These are phyloP conservation scores for Hydrochoerus hydrochaeris DNA, from an alignment of 2,113 vertebrate genomes.

Conservation along the genomic window DNA sequence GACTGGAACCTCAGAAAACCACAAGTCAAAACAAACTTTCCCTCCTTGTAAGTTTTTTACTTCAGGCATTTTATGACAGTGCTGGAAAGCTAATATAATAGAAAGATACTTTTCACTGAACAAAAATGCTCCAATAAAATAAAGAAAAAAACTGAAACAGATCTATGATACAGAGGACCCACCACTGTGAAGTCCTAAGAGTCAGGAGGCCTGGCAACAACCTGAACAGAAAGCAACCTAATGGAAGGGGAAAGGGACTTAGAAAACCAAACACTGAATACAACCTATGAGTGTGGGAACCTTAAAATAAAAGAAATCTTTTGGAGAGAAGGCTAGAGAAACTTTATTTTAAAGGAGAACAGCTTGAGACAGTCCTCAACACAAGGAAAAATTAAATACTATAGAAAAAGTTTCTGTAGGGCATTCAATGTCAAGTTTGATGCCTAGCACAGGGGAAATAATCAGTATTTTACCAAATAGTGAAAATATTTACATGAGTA, in stretches of 20 bases:
- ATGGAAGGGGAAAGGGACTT: not conserved
- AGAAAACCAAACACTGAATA: not conserved
- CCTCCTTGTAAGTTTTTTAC: not conserved
- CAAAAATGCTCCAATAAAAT: slow-evolving; percentile 32
- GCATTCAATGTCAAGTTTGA: not conserved
- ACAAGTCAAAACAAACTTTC: not conserved
- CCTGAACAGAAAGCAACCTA: not conserved
- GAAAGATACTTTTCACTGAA: not conserved
- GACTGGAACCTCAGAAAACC: not conserved
- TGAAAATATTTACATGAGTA: not conserved
- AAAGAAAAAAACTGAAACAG: not conserved
- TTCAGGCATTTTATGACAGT: not conserved
- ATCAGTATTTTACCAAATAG: not conserved
- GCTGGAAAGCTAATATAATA: not conserved
- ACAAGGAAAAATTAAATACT: slow-evolving; percentile 47
- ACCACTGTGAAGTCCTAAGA: not conserved
- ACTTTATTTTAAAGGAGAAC: not conserved
- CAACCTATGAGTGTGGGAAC: not conserved
- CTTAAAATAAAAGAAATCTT: slow-evolving; percentile 34
- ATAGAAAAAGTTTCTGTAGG: not conserved
- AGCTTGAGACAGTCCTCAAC: not conserved
- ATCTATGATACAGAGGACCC: not conserved
- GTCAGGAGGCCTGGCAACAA: not conserved
- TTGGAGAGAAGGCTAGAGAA: slow-evolving; percentile 4
- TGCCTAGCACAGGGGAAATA: not conserved